These are phyloP conservation scores for Leucoma salicis DNA, from an alignment of 2,888 invertebrate species.

Conservation along the genomic window DNA sequence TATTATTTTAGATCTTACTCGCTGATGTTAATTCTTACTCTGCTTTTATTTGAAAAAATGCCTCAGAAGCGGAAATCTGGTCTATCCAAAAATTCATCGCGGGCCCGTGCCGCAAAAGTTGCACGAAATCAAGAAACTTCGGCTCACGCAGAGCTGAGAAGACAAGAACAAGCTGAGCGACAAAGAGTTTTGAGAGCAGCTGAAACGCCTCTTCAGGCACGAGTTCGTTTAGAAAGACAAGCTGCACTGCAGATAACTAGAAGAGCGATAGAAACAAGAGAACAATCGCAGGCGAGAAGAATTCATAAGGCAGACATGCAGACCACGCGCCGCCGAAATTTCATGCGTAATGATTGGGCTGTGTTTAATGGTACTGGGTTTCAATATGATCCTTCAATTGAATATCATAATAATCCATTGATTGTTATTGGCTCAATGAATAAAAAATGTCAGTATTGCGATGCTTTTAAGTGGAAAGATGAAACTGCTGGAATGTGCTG, in stretches of 20 bases:
- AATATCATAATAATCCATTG: background rate
- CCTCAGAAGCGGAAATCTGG: slow-evolving; percentile 2
- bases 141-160: slow-evolving; percentile 8
- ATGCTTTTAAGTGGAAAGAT: slow-evolving; percentile 18
- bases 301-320: background rate
- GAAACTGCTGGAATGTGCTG: slow-evolving; percentile 28
- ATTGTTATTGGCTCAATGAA: slow-evolving; percentile 6
- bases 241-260: slow-evolving; percentile 1
- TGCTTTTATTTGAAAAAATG: background rate
- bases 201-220: slow-evolving; percentile 2
- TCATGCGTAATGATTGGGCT: slow-evolving; percentile 1
- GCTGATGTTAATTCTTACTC: slow-evolving; percentile 4
- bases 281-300: slow-evolving; percentile 2
- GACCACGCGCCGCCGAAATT: background rate
- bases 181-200: slow-evolving; percentile 4
- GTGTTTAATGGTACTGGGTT: background rate
- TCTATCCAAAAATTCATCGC: slow-evolving; percentile 1
- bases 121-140: slow-evolving; percentile 9
- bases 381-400: background rate
- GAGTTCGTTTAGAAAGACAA: background rate
- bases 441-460: slow-evolving; percentile 12
- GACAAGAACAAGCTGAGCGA: slow-evolving; percentile 6
- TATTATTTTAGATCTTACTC: too few species aligned
- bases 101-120: slow-evolving; percentile 7
- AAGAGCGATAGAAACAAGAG: slow-evolving; percentile 2